These are phyloP conservation scores for Oreochromis aureus DNA, from an alignment of 2,113 vertebrate species.

Conservation along the genomic window DNA sequence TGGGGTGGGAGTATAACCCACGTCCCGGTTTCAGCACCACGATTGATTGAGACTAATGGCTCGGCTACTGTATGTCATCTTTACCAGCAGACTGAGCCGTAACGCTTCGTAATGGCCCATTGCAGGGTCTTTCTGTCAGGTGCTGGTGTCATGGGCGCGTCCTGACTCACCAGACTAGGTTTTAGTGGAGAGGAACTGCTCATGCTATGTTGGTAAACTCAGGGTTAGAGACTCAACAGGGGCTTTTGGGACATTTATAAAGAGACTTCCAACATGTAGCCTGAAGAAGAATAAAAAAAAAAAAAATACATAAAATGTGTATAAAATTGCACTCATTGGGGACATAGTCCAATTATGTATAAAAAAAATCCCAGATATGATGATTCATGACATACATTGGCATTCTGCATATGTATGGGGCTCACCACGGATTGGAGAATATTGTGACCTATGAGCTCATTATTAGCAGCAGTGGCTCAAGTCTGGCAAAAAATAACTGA, in stretches of 20 bases:
- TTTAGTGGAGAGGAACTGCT: not conserved
- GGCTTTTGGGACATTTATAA: not conserved
- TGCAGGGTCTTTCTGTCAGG: slow-evolving; percentile 1
- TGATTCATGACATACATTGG: not conserved
- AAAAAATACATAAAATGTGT: not conserved
- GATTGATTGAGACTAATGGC: not conserved
- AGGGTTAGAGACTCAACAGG: not conserved
- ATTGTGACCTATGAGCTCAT: not conserved
- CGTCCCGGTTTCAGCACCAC: not conserved
- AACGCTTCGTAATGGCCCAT: not conserved
- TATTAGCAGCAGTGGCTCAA: not conserved
- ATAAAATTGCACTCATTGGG: not conserved
- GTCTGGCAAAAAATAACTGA: not conserved
- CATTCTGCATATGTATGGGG: not conserved
- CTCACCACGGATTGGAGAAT: not conserved
- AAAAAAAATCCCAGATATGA: not conserved
- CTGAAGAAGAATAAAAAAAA: not conserved
- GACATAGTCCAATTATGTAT: not conserved
- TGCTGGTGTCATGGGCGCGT: slow-evolving; percentile 54
- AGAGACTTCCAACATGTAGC: not conserved
- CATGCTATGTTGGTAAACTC: not conserved
- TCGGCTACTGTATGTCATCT: not conserved
- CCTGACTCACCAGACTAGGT: slow-evolving; percentile 19
- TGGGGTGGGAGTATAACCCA: slow-evolving; percentile 10
- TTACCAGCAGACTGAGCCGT: not conserved